Conservation (phyloP, 2,797 vertebrate genomes). For the Catharus ustulatus region DNA sequence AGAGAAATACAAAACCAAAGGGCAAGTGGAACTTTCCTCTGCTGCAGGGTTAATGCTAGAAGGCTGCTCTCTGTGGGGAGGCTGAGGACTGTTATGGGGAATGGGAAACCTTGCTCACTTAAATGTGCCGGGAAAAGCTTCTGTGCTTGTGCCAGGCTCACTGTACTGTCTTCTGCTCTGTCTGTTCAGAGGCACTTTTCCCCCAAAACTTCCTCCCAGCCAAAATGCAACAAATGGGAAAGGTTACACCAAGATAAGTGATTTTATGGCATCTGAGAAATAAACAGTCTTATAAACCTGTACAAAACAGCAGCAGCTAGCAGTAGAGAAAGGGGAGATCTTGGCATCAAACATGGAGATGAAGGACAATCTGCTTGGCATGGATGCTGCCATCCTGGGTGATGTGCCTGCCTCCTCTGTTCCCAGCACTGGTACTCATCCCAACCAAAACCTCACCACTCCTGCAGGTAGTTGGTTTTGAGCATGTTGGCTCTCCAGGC, state of each 20-base stretch:
- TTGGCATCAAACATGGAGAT: background rate
- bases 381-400: background rate
- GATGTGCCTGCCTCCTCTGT: background rate
- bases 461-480: background rate
- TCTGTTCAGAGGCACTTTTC: background rate
- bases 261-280: background rate
- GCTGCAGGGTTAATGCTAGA: rapidly evolving
- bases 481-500: background rate
- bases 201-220: background rate
- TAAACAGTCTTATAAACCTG: background rate
- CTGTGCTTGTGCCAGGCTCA: background rate
- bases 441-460: background rate
- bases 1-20: background rate
- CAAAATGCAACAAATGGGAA: background rate
- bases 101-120: background rate
- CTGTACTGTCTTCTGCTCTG: background rate
- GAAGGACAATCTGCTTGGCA: background rate
- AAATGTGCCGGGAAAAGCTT: background rate
- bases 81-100: background rate
- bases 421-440: background rate
- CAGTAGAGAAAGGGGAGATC: background rate
- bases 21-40: background rate
- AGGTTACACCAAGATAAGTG: background rate
- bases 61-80: background rate
- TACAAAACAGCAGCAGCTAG: background rate